These are phyloP conservation scores for Presbytis comata DNA, from an alignment of 2,797 vertebrate genomes.

Conservation along the genomic window DNA sequence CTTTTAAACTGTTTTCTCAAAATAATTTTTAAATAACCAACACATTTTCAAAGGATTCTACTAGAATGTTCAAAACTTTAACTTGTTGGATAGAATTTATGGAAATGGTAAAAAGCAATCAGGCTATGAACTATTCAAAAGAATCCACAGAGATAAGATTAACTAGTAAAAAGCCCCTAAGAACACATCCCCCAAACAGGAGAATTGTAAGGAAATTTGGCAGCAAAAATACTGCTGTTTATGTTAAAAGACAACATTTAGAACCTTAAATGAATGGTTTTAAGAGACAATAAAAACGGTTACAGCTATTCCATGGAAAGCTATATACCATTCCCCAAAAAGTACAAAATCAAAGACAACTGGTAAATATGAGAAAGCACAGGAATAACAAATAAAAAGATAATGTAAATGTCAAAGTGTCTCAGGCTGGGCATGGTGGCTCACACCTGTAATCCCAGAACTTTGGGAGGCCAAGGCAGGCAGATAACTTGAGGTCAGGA, in stretches of 20 bases:
- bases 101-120: conserved; percentile 13
- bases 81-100: not conserved
- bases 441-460: not conserved
- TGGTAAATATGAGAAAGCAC: not conserved
- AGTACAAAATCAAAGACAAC: conserved; percentile 8
- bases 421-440: not conserved
- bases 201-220: not conserved
- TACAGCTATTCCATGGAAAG: not conserved
- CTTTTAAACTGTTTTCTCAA: conserved; percentile 38
- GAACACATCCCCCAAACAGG: not conserved
- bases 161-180: not conserved
- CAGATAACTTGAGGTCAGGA: not conserved
- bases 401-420: not conserved
- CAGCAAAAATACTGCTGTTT: conserved; percentile 33
- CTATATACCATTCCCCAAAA: not conserved
- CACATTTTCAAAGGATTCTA: conserved; percentile 2
- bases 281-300: conserved; percentile 30
- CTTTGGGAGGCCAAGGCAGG: not conserved
- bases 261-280: conserved; percentile 18
- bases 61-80: conserved; percentile 25
- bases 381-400: conserved; percentile 29
- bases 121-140: not conserved
- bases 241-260: conserved; percentile 8
- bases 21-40: conserved; percentile 26
- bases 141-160: not conserved